These are phyloP conservation scores for Drosophila pruinosa DNA, from an alignment of 1,140 invertebrate species.

Conservation along the genomic window DNA sequence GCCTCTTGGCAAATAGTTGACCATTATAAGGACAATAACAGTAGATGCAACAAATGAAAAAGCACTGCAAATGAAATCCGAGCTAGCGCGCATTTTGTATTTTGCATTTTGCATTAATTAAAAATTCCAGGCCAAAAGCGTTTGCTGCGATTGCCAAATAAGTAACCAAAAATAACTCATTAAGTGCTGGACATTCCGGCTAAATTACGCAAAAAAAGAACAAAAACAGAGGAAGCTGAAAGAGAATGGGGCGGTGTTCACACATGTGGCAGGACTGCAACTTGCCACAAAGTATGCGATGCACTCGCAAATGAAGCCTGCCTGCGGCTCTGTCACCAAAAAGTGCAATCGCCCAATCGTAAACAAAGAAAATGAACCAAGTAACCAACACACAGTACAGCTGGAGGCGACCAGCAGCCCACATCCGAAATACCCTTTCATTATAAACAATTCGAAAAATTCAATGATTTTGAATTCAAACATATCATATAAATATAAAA, in stretches of 20 bases:
- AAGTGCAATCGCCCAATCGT: constrained; percentile 51
- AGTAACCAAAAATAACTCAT: constrained; percentile 62
- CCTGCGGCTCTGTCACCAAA: constrained; percentile 59
- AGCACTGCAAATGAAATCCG: constrained; percentile 55
- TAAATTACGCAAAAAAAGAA: constrained; percentile 32
- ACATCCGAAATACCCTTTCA: neutral
- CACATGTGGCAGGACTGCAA: constrained; percentile 33
- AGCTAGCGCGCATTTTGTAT: constrained; percentile 55
- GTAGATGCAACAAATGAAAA: constrained; percentile 27
- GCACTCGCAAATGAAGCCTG: constrained; percentile 79
- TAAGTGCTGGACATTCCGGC: constrained; percentile 68
- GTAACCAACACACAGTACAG: neutral
- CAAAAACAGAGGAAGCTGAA: neutral
- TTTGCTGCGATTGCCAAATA: constrained; percentile 49
- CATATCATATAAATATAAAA: too few relatives aligned
- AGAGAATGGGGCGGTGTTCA: neutral
- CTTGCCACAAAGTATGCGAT: constrained; percentile 74
- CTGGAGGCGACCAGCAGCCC: too few relatives aligned
- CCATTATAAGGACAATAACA: constrained; percentile 31
- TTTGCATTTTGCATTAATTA: constrained; percentile 67
- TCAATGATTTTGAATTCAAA: neutral
- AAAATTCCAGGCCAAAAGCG: constrained; percentile 68
- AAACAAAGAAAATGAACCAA: neutral
- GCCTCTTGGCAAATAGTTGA: constrained; percentile 6
- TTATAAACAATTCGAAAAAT: too few relatives aligned